These are phyloP conservation scores for Microtus richardsoni DNA, from an alignment of 2,113 vertebrate species.

Conservation along the genomic window DNA sequence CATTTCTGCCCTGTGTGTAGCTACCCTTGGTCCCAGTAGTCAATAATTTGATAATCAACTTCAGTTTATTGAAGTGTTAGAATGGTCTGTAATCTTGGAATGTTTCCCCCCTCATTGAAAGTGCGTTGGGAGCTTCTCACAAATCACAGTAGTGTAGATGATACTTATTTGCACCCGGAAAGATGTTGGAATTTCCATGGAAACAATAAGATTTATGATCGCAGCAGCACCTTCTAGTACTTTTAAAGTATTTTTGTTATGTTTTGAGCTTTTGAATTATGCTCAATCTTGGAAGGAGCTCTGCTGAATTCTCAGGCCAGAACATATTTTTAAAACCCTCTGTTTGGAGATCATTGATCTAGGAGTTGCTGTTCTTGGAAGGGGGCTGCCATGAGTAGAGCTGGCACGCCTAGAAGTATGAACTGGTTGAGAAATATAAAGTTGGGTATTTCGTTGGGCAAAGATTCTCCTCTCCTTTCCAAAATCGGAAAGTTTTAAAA, in stretches of 20 bases:
- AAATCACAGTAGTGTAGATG: neutral
- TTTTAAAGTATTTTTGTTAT: slow-evolving; percentile 47
- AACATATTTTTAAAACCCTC: neutral
- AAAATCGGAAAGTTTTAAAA: slow-evolving; percentile 32
- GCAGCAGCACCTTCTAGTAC: slow-evolving; percentile 8
- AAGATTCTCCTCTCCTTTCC: too few relatives aligned
- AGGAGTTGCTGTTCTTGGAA: slow-evolving; percentile 46
- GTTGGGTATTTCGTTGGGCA: slow-evolving; percentile 4
- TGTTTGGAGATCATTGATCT: slow-evolving; percentile 26
- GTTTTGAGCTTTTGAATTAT: slow-evolving; percentile 45
- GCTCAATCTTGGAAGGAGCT: slow-evolving; percentile 20
- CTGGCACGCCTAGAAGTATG: neutral
- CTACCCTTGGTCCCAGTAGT: neutral
- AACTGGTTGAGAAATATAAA: neutral
- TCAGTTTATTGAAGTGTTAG: neutral
- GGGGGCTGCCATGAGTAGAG: neutral
- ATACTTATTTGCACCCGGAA: slow-evolving; percentile 18
- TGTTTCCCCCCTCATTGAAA: neutral
- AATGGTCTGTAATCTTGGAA: slow-evolving; percentile 3
- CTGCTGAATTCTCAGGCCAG: slow-evolving; percentile 26
- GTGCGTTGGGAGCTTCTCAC: slow-evolving; percentile 11
- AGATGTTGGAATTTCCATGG: slow-evolving; percentile 43
- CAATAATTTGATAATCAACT: slow-evolving; percentile 2
- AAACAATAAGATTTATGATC: slow-evolving; percentile 44
- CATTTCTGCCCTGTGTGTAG: neutral